Conservation (phyloP, 1,140 invertebrate genomes). For the Drosophila lacteicornis region DNA sequence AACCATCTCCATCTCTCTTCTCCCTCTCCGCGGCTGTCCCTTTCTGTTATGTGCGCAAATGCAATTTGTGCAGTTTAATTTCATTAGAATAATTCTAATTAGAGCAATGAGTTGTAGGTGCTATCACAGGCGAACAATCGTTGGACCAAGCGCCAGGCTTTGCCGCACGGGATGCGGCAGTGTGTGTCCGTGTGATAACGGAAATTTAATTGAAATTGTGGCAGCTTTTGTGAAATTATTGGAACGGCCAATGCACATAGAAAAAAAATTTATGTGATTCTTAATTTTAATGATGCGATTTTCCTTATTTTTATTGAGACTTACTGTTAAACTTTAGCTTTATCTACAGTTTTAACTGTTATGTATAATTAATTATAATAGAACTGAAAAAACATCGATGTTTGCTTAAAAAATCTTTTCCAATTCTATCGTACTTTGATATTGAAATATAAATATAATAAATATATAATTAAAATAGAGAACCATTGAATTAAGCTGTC, state of each 20-base stretch:
- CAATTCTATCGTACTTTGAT: background rate
- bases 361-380: too few species aligned
- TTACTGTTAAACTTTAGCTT: too few species aligned
- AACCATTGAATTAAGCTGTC: background rate
- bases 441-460: background rate
- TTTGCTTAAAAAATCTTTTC: too few species aligned
- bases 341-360: background rate
- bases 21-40: background rate
- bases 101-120: conserved; percentile 67
- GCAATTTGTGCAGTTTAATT: conserved; percentile 81
- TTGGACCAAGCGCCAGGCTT: conserved; percentile 27
- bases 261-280: background rate
- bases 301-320: background rate
- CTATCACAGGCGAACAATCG: conserved; percentile 62
- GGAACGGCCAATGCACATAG: conserved; percentile 42
- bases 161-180: conserved; percentile 18
- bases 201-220: conserved; percentile 80
- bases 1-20: conserved; percentile 3
- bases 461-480: too few species aligned
- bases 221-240: conserved; percentile 77
- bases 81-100: conserved; percentile 85
- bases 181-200: conserved; percentile 65
- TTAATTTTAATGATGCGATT: background rate
- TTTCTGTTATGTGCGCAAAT: conserved; percentile 8
- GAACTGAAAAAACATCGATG: background rate